Percentiles rank a stretch among this genome's conserved stretches.
phyloP scores from a whole-genome alignment of 2,113 vertebrate genomes.

The Phasianus colchicus region DNA sequence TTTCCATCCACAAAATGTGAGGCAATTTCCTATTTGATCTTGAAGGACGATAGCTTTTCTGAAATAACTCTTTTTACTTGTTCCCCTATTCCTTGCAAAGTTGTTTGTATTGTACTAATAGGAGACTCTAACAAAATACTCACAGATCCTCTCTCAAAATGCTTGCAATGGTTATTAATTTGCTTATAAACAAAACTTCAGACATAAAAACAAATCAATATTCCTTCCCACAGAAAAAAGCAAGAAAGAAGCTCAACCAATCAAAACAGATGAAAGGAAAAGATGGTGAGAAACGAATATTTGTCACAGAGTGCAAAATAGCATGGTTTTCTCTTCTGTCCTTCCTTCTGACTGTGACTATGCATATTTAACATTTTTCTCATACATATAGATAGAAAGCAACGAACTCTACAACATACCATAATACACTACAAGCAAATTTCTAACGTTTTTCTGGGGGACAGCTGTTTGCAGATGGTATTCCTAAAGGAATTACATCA shows the following conservation, averaged over 20 bases:
- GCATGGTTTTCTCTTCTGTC: background rate
- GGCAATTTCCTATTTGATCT: background rate
- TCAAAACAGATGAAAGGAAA: background rate
- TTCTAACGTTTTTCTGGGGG: background rate
- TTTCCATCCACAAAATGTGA: background rate
- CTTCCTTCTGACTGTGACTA: background rate
- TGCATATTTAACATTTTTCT: background rate
- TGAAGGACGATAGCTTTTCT: background rate
- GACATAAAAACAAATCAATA: background rate
- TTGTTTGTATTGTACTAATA: background rate
- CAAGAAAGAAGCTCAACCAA: background rate
- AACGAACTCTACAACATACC: background rate
- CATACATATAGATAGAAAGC: background rate
- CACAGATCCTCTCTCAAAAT: background rate
- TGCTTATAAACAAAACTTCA: background rate
- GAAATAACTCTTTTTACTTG: background rate
- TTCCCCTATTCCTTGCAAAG: background rate
- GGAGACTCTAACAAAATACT: background rate
- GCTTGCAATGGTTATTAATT: background rate
- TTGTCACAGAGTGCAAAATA: background rate
- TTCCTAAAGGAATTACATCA: background rate
- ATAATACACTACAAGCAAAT: background rate
- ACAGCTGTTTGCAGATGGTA: background rate
- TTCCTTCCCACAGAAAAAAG: background rate
- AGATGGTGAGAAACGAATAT: background rate